Conservation (phyloP, 2,113 vertebrate species). For the Conger conger region DNA sequence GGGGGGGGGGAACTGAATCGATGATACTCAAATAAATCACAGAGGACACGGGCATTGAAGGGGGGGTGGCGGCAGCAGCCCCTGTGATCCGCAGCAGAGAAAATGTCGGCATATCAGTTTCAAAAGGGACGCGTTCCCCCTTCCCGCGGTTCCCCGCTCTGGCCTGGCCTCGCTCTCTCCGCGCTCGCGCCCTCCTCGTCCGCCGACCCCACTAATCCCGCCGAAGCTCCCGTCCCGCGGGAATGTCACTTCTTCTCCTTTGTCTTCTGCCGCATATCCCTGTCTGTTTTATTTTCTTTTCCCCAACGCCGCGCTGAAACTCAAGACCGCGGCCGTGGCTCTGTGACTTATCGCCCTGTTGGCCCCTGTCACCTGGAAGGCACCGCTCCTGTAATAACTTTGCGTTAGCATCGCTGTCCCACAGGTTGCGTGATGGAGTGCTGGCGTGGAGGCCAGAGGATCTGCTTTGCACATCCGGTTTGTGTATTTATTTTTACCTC, state of each 20-base stretch:
- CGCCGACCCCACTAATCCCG: slow-evolving; percentile 42
- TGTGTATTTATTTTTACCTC: slow-evolving; percentile 9
- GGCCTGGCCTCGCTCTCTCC: neutral
- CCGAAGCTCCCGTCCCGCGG: slow-evolving; percentile 23
- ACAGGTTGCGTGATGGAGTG: slow-evolving; percentile 7
- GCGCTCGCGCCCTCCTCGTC: slow-evolving; percentile 35
- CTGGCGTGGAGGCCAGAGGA: neutral
- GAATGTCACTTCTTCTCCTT: slow-evolving; percentile 30
- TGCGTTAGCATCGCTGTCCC: neutral
- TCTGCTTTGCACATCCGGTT: neutral
- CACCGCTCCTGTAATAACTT: slow-evolving; percentile 1
- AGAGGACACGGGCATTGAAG: neutral
- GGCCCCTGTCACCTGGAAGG: neutral
- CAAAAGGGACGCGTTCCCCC: neutral
- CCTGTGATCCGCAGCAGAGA: neutral
- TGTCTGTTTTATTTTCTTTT: slow-evolving; percentile 1
- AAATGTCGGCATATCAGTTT: slow-evolving; percentile 18
- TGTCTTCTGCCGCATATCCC: slow-evolving; percentile 36
- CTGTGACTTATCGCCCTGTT: slow-evolving; percentile 12
- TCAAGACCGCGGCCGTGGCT: neutral
- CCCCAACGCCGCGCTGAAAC: slow-evolving; percentile 9
- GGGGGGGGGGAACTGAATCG: neutral
- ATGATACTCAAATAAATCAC: slow-evolving; percentile 1
- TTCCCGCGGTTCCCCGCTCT: neutral
- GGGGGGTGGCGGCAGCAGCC: neutral